Evolutionary conservation across 2,113 vertebrate species (phyloP).

Genomic region (Thunnus maccoyii): DNA sequence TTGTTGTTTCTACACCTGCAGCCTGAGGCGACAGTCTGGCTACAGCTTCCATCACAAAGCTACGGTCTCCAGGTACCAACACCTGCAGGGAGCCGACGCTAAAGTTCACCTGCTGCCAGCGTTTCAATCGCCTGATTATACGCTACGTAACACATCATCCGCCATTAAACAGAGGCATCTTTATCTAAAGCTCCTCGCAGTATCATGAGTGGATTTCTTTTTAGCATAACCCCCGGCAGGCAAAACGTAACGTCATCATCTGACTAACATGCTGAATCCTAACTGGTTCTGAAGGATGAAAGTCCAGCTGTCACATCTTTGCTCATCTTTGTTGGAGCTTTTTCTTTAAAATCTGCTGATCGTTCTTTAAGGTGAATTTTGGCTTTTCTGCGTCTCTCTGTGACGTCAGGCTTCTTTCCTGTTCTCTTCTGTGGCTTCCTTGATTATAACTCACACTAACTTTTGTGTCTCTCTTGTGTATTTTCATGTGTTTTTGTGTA

Average conservation of each 20-base stretch:
- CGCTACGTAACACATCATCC: conserved; percentile 20
- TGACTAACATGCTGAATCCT: conserved; percentile 1
- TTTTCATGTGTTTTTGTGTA: background rate
- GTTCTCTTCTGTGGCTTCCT: background rate
- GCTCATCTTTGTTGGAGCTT: background rate
- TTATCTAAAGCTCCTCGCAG: background rate
- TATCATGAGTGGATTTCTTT: background rate
- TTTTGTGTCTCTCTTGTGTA: background rate
- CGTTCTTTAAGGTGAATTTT: too few relatives aligned
- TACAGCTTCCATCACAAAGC: conserved; percentile 43
- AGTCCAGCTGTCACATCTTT: background rate
- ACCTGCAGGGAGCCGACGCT: background rate
- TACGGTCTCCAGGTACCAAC: conserved; percentile 62
- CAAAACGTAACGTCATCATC: background rate
- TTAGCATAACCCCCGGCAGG: too few relatives aligned
- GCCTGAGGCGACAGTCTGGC: conserved; percentile 55
- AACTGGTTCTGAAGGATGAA: background rate
- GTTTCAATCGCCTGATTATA: background rate
- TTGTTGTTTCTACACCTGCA: conserved; percentile 45
- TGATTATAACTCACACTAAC: background rate
- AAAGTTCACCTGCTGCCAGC: background rate
- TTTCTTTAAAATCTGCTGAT: too few relatives aligned
- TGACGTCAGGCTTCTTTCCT: background rate
- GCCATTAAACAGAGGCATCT: conserved; percentile 11
- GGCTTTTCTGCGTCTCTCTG: too few relatives aligned